These are phyloP conservation scores for Protosalanx chinensis DNA, from an alignment of 2,797 vertebrate species.

Conservation along the genomic window DNA sequence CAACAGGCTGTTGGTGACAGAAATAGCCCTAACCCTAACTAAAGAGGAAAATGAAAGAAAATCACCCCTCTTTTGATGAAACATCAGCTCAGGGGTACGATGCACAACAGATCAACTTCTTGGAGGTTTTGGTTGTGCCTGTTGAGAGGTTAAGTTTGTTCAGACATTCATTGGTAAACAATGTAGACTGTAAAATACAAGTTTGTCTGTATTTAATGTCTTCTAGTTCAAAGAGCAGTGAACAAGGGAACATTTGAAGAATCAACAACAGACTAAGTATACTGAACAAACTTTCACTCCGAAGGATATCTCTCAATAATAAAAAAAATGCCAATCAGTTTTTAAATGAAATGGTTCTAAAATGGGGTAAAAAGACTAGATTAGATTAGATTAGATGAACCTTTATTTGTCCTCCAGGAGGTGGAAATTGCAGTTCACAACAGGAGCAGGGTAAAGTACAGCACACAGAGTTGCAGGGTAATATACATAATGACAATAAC, in stretches of 20 bases:
- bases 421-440: no score
- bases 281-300: conserved; percentile 31
- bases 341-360: conserved; percentile 16
- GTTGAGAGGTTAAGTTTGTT: conserved; percentile 5
- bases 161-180: conserved; percentile 28
- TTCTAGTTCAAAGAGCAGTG: conserved; percentile 10
- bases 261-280: conserved; percentile 28
- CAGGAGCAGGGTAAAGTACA: no score
- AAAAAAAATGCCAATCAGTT: conserved; percentile 1
- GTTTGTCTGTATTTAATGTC: conserved; percentile 37
- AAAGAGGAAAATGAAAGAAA: not conserved
- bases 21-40: conserved; percentile 3
- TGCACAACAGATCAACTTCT: no score
- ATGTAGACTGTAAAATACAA: conserved; percentile 27
- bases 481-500: no score
- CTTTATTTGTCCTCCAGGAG: no score
- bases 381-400: no score
- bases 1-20: conserved; percentile 43
- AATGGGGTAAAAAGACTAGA: not conserved
- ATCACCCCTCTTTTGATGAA: conserved; percentile 27
- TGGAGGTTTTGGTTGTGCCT: no score
- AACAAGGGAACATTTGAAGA: conserved; percentile 42
- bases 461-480: no score
- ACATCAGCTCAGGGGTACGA: conserved; percentile 31
- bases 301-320: conserved; percentile 38